Evolutionary conservation across 2,113 vertebrate genomes (phyloP).

Genomic region (Herpetotheres cachinnans): DNA sequence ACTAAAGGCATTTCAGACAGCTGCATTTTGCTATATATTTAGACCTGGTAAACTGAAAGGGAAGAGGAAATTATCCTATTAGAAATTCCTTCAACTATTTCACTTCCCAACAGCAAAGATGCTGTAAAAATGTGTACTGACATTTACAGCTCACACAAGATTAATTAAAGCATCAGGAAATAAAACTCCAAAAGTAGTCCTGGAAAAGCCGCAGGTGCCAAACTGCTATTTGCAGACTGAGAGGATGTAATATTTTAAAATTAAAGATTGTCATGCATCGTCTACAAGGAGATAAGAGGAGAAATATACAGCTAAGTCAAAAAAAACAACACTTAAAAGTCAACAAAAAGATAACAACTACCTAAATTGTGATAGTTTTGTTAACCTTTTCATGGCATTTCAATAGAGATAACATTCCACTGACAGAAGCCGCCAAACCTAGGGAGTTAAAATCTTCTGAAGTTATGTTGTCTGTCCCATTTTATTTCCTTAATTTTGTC

Average conservation of each 20-base stretch:
- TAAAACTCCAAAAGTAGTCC: slow-evolving; percentile 24
- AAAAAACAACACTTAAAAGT: neutral
- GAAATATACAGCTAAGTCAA: neutral
- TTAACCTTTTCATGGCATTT: neutral
- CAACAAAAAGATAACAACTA: neutral
- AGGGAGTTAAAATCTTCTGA: neutral
- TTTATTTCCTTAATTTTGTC: neutral
- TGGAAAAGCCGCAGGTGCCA: slow-evolving; percentile 13
- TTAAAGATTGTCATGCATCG: neutral
- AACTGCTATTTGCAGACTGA: slow-evolving; percentile 7
- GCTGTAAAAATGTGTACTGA: neutral
- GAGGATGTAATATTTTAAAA: slow-evolving; percentile 3
- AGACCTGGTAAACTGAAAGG: neutral
- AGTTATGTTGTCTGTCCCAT: neutral
- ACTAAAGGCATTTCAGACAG: neutral
- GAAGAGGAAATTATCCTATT: neutral
- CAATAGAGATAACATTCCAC: neutral
- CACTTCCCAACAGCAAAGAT: neutral
- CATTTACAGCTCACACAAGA: neutral
- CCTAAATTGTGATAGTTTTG: neutral
- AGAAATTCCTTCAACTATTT: slow-evolving; percentile 12
- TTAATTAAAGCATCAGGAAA: slow-evolving; percentile 39
- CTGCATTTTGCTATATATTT: neutral
- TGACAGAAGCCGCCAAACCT: neutral
- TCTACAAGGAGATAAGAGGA: neutral